phyloP scores from a whole-genome alignment of 2,888 invertebrate species.

The Loripinus fragilis region DNA sequence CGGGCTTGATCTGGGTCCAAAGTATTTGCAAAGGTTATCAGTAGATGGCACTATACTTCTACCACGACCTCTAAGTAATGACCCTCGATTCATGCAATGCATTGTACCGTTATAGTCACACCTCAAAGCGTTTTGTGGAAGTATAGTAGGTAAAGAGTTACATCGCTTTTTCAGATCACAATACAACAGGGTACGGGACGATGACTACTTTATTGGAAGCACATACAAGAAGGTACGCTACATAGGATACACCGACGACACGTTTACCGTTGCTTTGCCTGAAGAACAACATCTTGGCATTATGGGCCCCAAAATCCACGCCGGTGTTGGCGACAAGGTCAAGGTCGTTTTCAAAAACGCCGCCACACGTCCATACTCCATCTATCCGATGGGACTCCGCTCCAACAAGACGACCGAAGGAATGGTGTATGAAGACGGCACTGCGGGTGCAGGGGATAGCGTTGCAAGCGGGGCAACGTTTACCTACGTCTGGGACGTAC shows the following conservation, averaged over 20 bases:
- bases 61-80: too few species aligned
- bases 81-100: too few species aligned
- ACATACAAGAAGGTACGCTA: constrained; percentile 59
- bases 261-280: constrained; percentile 43
- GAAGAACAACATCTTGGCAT: neutral
- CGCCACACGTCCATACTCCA: constrained; percentile 57
- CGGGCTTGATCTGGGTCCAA: too few species aligned
- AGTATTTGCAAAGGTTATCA: too few species aligned
- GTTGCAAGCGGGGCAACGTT: constrained; percentile 52
- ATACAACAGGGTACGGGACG: constrained; percentile 16
- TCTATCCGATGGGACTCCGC: constrained; percentile 58
- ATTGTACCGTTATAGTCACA: too few species aligned
- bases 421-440: constrained; percentile 27
- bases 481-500: constrained; percentile 66
- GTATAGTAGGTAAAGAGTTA: too few species aligned
- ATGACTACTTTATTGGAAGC: constrained; percentile 53
- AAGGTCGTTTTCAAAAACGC: constrained; percentile 66
- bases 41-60: too few species aligned
- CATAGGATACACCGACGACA: constrained; percentile 53
- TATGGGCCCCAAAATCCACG: constrained; percentile 75
- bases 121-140: too few species aligned
- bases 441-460: constrained; percentile 16
- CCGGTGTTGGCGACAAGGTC: constrained; percentile 74
- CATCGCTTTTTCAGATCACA: neutral
- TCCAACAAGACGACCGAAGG: constrained; percentile 66